These are phyloP conservation scores for Chlorospingus semifuscus DNA, from an alignment of 2,797 vertebrate species.

Conservation along the genomic window DNA sequence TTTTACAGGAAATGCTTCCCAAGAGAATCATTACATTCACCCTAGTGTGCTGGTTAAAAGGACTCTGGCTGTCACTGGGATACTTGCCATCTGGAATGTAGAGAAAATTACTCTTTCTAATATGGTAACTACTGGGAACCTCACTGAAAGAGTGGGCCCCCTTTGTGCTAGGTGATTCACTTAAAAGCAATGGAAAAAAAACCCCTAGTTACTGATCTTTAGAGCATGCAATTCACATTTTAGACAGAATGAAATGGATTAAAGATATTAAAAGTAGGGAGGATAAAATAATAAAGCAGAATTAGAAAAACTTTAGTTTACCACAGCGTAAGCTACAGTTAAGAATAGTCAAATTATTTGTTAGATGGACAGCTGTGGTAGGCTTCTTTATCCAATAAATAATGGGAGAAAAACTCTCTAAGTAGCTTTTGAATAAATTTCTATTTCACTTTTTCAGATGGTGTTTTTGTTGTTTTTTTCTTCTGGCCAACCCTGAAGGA, in stretches of 20 bases:
- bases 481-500: background rate
- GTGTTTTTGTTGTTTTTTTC: background rate
- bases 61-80: constrained; percentile 7
- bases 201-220: background rate
- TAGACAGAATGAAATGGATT: background rate
- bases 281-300: background rate
- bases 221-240: background rate
- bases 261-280: background rate
- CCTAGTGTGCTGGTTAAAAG: constrained; percentile 21
- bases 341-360: background rate
- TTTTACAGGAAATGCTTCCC: constrained; percentile 29
- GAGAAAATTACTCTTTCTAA: background rate
- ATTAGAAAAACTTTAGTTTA: background rate
- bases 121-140: constrained; percentile 3
- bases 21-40: background rate
- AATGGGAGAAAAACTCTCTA: background rate
- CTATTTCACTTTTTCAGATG: background rate
- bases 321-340: background rate
- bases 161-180: background rate
- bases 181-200: background rate
- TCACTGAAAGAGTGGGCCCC: background rate
- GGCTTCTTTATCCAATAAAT: background rate
- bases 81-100: constrained; percentile 22
- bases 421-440: background rate
- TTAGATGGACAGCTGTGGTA: background rate